Evolutionary conservation across 2,888 invertebrate species (phyloP).

Genomic region (Argyra leucocephala): DNA sequence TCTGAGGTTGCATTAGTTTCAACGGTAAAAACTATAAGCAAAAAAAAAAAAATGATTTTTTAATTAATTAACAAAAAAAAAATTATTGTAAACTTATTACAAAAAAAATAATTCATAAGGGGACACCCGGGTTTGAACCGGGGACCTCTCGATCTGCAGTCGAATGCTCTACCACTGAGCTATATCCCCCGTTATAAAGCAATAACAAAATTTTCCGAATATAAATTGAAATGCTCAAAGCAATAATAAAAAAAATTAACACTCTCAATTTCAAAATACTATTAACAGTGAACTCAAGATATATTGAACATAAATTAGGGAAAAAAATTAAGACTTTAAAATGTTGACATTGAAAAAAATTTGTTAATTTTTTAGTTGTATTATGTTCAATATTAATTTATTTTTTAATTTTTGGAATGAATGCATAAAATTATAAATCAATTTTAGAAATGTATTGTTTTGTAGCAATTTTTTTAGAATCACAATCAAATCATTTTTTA

Average conservation of each 20-base stretch:
- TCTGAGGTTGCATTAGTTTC: slow-evolving; percentile 42
- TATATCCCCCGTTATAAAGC: slow-evolving; percentile 20
- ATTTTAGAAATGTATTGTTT: too few species aligned
- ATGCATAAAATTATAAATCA: too few species aligned
- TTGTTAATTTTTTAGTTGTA: too few species aligned
- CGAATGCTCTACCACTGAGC: slow-evolving; percentile 26
- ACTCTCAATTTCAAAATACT: too few species aligned
- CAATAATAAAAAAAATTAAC: background rate
- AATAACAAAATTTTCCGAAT: background rate
- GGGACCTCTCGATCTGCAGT: slow-evolving; percentile 27
- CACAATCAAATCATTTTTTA: too few species aligned
- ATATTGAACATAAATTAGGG: background rate
- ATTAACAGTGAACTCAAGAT: background rate
- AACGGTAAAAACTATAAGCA: slow-evolving; percentile 58
- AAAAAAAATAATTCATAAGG: slow-evolving; percentile 12
- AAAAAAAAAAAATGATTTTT: slow-evolving; percentile 31
- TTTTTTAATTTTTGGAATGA: too few species aligned
- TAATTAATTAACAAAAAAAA: background rate
- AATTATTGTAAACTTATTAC: background rate
- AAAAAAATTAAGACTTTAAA: too few species aligned
- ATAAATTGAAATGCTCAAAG: background rate
- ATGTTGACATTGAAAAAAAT: too few species aligned
- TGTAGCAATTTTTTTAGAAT: too few species aligned
- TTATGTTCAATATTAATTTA: too few species aligned
- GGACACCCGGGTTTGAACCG: slow-evolving; percentile 26